A percentile compares a stretch with the other conserved stretches of the same genome.
phyloP scores from a whole-genome alignment of 2,888 invertebrate genomes.

The Lasioglossum lativentre region DNA sequence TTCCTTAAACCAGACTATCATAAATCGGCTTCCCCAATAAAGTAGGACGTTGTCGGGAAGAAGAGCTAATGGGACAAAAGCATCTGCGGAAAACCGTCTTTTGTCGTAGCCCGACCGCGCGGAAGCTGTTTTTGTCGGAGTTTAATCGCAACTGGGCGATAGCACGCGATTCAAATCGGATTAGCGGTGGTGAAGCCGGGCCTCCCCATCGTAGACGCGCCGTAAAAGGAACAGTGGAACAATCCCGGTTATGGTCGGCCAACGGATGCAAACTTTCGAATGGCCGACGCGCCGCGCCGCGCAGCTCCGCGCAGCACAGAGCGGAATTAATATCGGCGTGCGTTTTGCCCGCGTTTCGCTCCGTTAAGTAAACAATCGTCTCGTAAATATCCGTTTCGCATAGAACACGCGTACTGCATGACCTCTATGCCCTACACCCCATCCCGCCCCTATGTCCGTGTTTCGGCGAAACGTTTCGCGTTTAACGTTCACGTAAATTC shows the following conservation, averaged over 20 bases:
- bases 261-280: conserved; percentile 4
- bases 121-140: neutral
- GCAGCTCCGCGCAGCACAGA: no score
- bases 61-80: neutral
- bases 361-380: conserved; percentile 50
- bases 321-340: conserved; percentile 43
- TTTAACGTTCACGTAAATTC: conserved; percentile 4
- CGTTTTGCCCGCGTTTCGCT: conserved; percentile 42
- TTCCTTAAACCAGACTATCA: neutral
- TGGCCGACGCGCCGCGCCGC: neutral
- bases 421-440: neutral
- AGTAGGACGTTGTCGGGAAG: neutral
- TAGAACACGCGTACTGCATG: neutral
- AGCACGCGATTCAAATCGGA: neutral
- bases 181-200: neutral
- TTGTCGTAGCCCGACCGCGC: neutral
- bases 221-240: neutral
- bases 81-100: neutral
- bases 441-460: neutral
- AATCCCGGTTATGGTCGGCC: neutral
- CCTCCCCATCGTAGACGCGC: neutral
- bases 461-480: conserved; percentile 5
- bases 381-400: conserved; percentile 45
- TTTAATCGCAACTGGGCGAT: neutral
- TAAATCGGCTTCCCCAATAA: neutral